These are phyloP conservation scores for Apocrypta bakeri DNA, from an alignment of 1,140 invertebrate genomes.

Conservation along the genomic window DNA sequence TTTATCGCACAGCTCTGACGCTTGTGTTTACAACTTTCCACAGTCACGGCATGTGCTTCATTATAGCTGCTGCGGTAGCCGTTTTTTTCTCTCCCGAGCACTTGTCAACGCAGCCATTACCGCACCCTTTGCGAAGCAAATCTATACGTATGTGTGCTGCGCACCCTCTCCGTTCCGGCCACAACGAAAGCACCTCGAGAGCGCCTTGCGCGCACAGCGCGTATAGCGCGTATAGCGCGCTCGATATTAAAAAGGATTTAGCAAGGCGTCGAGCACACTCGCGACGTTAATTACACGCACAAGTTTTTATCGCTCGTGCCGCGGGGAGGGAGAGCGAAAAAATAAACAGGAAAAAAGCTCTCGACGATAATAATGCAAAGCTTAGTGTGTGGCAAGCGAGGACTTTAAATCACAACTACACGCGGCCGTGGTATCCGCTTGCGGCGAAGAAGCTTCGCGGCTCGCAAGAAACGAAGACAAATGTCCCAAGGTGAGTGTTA, in stretches of 20 bases:
- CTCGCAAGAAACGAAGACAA: constrained; percentile 69
- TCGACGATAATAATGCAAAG: neutral
- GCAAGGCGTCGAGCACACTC: neutral
- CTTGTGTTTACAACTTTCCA: constrained; percentile 47
- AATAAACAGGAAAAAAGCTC: neutral
- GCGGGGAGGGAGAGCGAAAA: neutral
- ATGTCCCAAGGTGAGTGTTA: constrained; percentile 61
- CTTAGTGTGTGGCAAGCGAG: neutral
- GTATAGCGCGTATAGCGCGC: too few species aligned
- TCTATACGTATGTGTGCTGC: too few species aligned
- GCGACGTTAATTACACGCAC: constrained; percentile 31
- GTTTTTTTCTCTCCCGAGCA: neutral
- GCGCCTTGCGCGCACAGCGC: too few species aligned
- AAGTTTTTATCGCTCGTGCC: neutral
- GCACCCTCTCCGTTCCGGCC: too few species aligned
- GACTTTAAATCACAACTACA: constrained; percentile 66
- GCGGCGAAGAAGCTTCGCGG: constrained; percentile 6
- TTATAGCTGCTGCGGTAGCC: neutral
- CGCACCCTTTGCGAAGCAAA: too few species aligned
- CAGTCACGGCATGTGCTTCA: constrained; percentile 46
- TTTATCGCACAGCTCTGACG: constrained; percentile 30
- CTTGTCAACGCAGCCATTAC: too few species aligned
- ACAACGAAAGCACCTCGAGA: too few species aligned
- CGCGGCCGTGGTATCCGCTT: constrained; percentile 54
- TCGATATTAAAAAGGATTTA: constrained; percentile 5